These are phyloP conservation scores for Cheilosia soror DNA, from an alignment of 2,888 invertebrate genomes.

Conservation along the genomic window DNA sequence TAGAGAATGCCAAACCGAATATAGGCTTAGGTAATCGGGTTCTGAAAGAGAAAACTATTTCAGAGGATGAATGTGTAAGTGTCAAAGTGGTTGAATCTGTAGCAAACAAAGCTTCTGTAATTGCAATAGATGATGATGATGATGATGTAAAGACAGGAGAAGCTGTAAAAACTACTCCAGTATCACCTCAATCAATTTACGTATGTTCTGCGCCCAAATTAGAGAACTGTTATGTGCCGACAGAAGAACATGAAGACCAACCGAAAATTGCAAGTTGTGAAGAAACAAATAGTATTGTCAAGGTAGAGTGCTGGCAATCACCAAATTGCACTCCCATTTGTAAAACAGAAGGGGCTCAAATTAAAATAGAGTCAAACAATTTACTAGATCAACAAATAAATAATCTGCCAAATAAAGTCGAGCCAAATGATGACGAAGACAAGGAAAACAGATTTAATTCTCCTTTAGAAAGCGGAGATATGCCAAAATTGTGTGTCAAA, in stretches of 20 bases:
- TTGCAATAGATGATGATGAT: conserved; percentile 16
- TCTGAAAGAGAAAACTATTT: background rate
- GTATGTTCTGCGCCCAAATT: background rate
- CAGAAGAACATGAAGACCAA: conserved; percentile 11
- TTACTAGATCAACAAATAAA: conserved; percentile 13
- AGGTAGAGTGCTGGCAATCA: background rate
- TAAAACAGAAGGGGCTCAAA: background rate
- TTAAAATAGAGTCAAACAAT: background rate
- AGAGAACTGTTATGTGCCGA: background rate
- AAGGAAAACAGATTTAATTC: conserved; percentile 46
- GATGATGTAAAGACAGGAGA: background rate
- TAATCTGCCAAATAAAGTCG: conserved; percentile 25
- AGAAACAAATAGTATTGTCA: background rate
- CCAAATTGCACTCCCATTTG: background rate
- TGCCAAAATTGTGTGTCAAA: conserved; percentile 51
- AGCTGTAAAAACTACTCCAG: conserved; percentile 14
- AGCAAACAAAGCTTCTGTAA: background rate
- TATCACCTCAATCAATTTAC: background rate
- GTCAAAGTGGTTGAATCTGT: background rate
- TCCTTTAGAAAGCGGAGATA: background rate
- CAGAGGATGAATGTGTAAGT: background rate
- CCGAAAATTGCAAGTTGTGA: background rate
- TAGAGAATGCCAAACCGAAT: conserved; percentile 78
- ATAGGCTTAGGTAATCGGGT: conserved; percentile 56
- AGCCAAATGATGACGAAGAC: conserved; percentile 18